phyloP scores from a whole-genome alignment of 2,113 vertebrate species.

The Sterrhoptilus dennistouni region DNA sequence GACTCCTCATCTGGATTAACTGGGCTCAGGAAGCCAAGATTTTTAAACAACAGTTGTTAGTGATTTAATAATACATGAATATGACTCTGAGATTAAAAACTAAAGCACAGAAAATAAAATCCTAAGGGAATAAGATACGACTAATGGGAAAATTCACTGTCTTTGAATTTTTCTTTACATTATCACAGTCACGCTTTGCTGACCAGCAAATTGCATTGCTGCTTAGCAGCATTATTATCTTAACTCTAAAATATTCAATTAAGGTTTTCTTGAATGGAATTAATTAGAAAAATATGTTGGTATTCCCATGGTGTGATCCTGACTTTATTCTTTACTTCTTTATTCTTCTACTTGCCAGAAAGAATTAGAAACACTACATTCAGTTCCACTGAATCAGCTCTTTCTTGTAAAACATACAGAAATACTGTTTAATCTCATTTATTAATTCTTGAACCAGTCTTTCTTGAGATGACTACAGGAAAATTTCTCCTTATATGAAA shows the following conservation, averaged over 20 bases:
- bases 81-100: background rate
- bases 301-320: background rate
- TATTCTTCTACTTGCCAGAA: background rate
- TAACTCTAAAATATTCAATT: constrained; percentile 22
- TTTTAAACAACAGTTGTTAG: background rate
- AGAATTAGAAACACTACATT: background rate
- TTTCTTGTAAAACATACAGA: background rate
- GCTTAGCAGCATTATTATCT: background rate
- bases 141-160: background rate
- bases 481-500: background rate
- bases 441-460: background rate
- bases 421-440: background rate
- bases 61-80: background rate
- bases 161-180: background rate
- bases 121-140: background rate
- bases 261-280: background rate
- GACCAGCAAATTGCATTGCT: background rate
- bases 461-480: background rate
- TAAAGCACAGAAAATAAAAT: background rate
- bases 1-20: background rate
- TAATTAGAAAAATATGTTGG: background rate
- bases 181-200: background rate
- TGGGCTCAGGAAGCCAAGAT: background rate
- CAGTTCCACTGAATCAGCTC: background rate
- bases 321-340: background rate